Evolutionary conservation across 2,888 invertebrate species (phyloP), one percentile per base, ranked within the genome.

Genomic region (Lycophotia porphyrea): DNA sequence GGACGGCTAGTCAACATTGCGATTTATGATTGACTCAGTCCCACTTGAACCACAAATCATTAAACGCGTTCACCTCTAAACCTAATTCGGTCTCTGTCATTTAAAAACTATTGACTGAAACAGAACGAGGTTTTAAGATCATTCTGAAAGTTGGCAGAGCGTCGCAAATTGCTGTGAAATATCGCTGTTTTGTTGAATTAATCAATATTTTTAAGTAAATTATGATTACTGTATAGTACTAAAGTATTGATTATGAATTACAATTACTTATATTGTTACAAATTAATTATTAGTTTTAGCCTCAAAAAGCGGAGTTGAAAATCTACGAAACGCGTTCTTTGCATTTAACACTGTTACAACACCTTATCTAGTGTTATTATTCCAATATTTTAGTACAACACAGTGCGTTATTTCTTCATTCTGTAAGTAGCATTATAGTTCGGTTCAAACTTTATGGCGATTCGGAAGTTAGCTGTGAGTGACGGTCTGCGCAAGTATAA

Each of bases 1-100:
- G 44, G 72, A 73, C 66, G 67, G 68, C 82, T 82, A 82, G 79
- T 82, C 76, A 82, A 73, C 79, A 74, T 81, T 71, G 79, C 82
- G 63, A 63, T 64, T 44, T 71, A 58, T 66, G 70, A 63, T 64
- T 68, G 81, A 80, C 75, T 49, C 15, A 8, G n/a, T 63, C 63
- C 63, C 63, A 39, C 7, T 39, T 39, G 36, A 63, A 39, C 63
- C 63, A 39, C 63, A 63, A 39, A 5, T 63, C 36, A 39, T 34
- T 39, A n/a, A 63, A 39, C n/a, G 63, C 39, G 63, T 63, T 63
- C n/a, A 39, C 36, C 39, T 3, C 7, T 31, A 21, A 31, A 31
- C 18, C 31, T 31, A 31, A 4, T 58, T 18, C 58, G 7, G 58
- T 31, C 31, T 15, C 13, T 60, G 34, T 5, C 24, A 4, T 21